Evolutionary conservation across 2,113 vertebrate genomes (phyloP), one percentile per base, ranked within the genome.

Genomic region (Calidris pugnax): DNA sequence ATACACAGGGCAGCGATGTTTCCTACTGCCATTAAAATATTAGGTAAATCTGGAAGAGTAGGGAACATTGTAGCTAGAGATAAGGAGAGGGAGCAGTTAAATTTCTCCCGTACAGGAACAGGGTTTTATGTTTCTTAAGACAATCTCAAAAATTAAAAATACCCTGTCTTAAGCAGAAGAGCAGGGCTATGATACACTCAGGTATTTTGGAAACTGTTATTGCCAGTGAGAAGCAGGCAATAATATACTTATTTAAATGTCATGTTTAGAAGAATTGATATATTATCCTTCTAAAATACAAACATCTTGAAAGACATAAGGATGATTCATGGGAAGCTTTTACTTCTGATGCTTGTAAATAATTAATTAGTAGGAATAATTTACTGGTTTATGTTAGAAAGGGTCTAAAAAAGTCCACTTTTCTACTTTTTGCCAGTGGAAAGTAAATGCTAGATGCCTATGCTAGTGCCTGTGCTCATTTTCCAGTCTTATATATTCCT

Each of bases 21-120:
- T 94, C 37, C 64, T n/a, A n/a, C 53, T 91, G 74, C 90, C 14
- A 14, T 94, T 86, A 91, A 94, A 96, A 91, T 80, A 39, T 33
- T 59, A 78, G 30, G 30, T 88, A 67, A 37, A n/a, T 86, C 50
- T 96, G 51, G 84, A 73, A 69, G 21, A 59, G 30, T 23, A 35
- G 37, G 19, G 64, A 72, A 94, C n/a, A 10, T 69, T 3, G 4
- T 48, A 67, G 12, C 33, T 57, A 50, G 48, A 51, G 69, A 84
- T 55, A 43, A 87, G 57, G 59, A 76, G 47, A 77, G 20, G 24
- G n/a, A 88, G 39, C 67, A 51, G 47, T 89, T 90, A 72, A 21
- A 62, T 86, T 85, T 90, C 68, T 73, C n/a, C 89, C 35, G 63
- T 32, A 60, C 12, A 32, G 27, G 24, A 12, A 23, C 21, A 17